Base-by-base conservation (phyloP, 2,888 invertebrate species). In the Cryptocephalus moraei region DNA sequence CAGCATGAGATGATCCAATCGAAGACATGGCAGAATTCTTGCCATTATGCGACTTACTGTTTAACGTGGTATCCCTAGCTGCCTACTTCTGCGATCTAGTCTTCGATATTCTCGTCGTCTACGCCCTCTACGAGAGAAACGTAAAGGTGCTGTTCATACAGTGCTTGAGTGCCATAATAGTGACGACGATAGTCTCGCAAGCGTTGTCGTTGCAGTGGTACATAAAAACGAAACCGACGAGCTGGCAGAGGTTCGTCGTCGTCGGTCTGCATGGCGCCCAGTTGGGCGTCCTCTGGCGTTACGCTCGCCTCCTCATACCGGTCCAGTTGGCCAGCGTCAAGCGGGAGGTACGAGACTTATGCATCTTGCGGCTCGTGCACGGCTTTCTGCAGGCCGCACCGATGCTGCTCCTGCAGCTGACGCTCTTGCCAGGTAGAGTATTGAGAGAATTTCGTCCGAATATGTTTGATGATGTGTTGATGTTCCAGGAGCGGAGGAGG, bases 71-170 rank as follows among this genome's bases (percentile, higher is more conserved):
- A 60, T 91, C 91, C 42, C 74, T 91, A 58, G 89, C 89, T 48
- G 87, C 87, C 22, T 91, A 91, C 69, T 91, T 91, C 72, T 91
- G 91, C 75, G 90, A 91, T 75, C 82, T 90, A 52, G 89, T 91
- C 8, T 91, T 91, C 69, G 90, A 91, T 70, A 78, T 90, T 50
- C 83, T 91, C 48, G 84, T 89, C 76, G 83, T 86, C 41, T 91
- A 90, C 70, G 87, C 90, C 22, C 75, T 91, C 32, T 83, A 86
- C 55, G 81, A 84, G 65, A 74, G 80, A 47, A 80, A 80, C 33
- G 75, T 79, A 58, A 75, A 76, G 51, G 74, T 78, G 52, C 80
- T 82, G 61, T 85, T 84, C 60, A 76, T 78, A 8, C 79, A 83
- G 31, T 80, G 86, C 53, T 73, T 88, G 56, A 77, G 80, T 42